phyloP scores from a whole-genome alignment of 2,888 invertebrate genomes.

The Dermolepida albohirtum region DNA sequence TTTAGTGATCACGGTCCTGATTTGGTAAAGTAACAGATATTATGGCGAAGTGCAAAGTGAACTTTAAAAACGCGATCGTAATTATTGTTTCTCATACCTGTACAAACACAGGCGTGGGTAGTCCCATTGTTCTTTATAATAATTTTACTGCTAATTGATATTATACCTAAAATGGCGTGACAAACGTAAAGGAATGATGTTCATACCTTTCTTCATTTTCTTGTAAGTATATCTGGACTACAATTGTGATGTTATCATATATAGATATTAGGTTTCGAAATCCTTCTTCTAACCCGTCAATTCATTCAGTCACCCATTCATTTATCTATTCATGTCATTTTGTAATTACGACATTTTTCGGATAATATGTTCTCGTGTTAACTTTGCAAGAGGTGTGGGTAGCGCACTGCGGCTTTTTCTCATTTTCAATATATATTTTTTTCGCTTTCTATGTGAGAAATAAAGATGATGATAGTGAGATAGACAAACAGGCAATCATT shows the following conservation, averaged over 20 bases:
- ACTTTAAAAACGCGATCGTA: constrained; percentile 51
- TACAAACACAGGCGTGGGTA: constrained; percentile 36
- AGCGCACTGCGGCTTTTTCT: not conserved
- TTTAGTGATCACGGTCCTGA: constrained; percentile 25
- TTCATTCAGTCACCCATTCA: constrained; percentile 20
- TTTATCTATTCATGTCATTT: constrained; percentile 27
- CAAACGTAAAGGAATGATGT: constrained; percentile 23
- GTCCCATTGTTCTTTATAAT: constrained; percentile 40
- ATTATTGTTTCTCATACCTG: constrained; percentile 47
- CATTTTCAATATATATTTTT: constrained; percentile 18
- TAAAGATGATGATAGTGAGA: not conserved
- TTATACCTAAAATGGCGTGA: constrained; percentile 41
- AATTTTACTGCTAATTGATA: constrained; percentile 44
- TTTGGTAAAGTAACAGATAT: constrained; percentile 43
- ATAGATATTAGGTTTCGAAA: constrained; percentile 39
- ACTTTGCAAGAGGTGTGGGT: constrained; percentile 9
- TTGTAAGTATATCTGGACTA: constrained; percentile 13
- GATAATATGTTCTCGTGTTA: constrained; percentile 13
- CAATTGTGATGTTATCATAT: constrained; percentile 40
- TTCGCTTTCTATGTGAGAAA: constrained; percentile 7
- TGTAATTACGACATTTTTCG: constrained; percentile 35
- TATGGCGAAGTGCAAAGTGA: constrained; percentile 53
- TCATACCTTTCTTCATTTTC: constrained; percentile 13
- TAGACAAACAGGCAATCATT: constrained; percentile 10
- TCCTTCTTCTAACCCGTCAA: constrained; percentile 20